Evolutionary conservation across 35 echinoderm and acorn worm genomes (phyloP), one percentile per base, ranked within the genome.

Genomic region (Lytechinus pictus): DNA sequence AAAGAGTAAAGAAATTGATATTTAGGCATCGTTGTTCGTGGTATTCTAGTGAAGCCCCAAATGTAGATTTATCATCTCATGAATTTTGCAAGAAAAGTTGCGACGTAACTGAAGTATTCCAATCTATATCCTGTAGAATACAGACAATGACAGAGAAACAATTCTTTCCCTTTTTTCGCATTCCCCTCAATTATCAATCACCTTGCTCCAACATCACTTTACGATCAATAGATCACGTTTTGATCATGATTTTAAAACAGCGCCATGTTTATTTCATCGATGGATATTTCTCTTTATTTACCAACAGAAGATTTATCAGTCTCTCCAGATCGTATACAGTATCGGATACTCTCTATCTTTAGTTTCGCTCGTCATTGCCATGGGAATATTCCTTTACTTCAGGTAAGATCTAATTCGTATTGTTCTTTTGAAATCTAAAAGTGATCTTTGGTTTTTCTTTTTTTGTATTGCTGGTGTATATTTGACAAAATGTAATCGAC

Each of bases 371-470:
- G 86, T 96, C 52, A 54, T 98, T 24, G 97, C 97, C n/a, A 98
- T 97, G 57, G 87, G 33, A 29, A 98, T 98, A 86, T 98, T 98
- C n/a, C 93, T 97, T 61, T 96, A 98, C 54, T 98, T 98, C 53
- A 97, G 94, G 97, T 98, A 96, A 96, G 95, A 24, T 79, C 1
- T 7, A 79, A 79, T 4, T 16, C 16, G 19, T 79, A 7, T 24
- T 79, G 19, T 19, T 79, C n/a, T 7, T 58, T 7, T 79, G 16
- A n/a, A 79, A n/a, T 79, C 19, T 79, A 27, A 79, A n/a, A 4
- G 6, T 79, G 21, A 79, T 79, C 16, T 10, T 58, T 2, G 9
- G 13, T 11, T 58, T 58, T 44, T 44, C 33, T 44, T 44, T 2
- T 1, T 44, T 44, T 44, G 0, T 44, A 44, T 44, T 44, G 33